Base-by-base conservation (phyloP, 2,888 invertebrate genomes). In the Tenthredo distinguenda region DNA sequence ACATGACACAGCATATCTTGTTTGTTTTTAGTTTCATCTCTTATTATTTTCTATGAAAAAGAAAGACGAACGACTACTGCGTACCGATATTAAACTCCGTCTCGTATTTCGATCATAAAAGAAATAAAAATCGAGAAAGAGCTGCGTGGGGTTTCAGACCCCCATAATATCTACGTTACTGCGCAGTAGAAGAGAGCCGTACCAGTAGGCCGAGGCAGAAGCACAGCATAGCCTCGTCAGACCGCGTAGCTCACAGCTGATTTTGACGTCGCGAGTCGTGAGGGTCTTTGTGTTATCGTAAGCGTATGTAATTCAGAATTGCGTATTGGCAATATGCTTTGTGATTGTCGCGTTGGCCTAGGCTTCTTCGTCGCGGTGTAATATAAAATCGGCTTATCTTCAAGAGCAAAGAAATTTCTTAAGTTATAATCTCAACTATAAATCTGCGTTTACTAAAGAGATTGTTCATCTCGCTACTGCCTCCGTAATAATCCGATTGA, bases 191-290 rank as follows among this genome's bases (percentile, higher is more conserved):
- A 85, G 65, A 72, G 82, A 50, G 72, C 84, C 82, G 86, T 83
- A 76, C 74, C 72, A 71, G 84, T 40, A 65, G 43, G 40, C 83
- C 85, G 85, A 85, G 83, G 85, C 77, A 86, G 85, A 74, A 84
- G 83, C 84, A 86, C 58, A 85, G 87, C 87, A 55, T 55, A 55
- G 55, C 55, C 55, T 85, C 85, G 86, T 62, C 82, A 77, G 83
- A 68, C 65, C 31, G 83, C 43, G 68, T 31, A 71, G 87, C 86
- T 87, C 86, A 88, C 88, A 88, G 88, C 88, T 88, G 88, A 88
- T 88, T 88, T 87, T 87, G 87, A 88, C 87, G 87, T 86, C 86
- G 86, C 85, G 77, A 34, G 31, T 83, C 31, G 47, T 31, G 47
- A 68, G 21, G 71, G 83, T 10, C 34, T 71, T 55, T 34, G 83